Conservation (phyloP, 2,888 invertebrate genomes). For the Pseudanteris insignis region DNA sequence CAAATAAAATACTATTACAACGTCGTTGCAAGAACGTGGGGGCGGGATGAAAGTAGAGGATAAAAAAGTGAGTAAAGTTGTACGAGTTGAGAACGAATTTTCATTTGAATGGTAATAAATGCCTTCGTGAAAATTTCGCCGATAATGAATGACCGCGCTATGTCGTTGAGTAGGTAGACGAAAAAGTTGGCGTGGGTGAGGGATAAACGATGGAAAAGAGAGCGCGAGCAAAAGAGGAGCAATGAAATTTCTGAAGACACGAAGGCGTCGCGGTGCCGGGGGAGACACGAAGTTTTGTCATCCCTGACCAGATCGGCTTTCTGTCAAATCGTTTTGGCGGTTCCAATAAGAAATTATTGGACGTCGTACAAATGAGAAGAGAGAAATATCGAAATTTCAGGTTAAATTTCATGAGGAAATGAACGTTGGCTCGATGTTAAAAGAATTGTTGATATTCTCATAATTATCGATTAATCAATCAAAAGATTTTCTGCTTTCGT, state of each 20-base stretch:
- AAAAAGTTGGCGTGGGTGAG: constrained; percentile 1
- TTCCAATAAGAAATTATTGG: constrained; percentile 8
- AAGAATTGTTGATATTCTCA: no score
- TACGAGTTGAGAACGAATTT: constrained; percentile 20
- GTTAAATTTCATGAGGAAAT: no score
- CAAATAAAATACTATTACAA: not conserved
- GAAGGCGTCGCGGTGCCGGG: constrained; percentile 8
- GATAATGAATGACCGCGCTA: constrained; percentile 28
- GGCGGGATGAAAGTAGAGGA: not conserved
- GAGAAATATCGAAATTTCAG: not conserved
- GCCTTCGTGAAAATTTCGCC: constrained; percentile 70
- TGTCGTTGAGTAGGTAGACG: constrained; percentile 34
- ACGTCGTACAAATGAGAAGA: not conserved
- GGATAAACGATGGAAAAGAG: constrained; percentile 1
- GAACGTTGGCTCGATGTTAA: no score
- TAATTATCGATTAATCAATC: no score
- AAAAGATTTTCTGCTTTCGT: no score
- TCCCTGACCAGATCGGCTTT: constrained; percentile 5
- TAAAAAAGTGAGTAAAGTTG: no score
- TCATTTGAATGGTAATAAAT: constrained; percentile 76
- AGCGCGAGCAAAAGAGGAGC: not conserved
- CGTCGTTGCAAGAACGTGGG: not conserved
- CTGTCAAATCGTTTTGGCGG: constrained; percentile 10
- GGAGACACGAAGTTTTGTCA: constrained; percentile 8
- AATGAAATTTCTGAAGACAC: constrained; percentile 3